A percentile compares a stretch with the other conserved stretches of the same genome.
Evolutionary conservation across 1,140 invertebrate genomes (phyloP).

Genomic region (Danaus melanippus): DNA sequence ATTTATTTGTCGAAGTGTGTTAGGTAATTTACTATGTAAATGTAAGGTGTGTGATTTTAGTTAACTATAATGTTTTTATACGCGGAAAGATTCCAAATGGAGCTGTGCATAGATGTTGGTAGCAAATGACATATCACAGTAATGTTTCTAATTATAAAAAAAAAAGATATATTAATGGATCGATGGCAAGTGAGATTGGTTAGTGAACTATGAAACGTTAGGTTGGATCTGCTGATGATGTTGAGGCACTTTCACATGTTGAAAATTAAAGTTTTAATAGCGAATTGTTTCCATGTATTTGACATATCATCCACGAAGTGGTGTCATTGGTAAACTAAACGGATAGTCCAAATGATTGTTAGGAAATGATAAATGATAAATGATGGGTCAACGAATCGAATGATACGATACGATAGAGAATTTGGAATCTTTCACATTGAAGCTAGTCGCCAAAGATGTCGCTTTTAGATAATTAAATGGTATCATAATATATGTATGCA

Average conservation of each 20-base stretch:
- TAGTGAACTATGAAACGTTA: slow-evolving; percentile 53
- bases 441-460: slow-evolving; percentile 62
- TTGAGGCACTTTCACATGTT: slow-evolving; percentile 47
- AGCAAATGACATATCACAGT: slow-evolving; percentile 69
- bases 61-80: slow-evolving; percentile 55
- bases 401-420: slow-evolving; percentile 24
- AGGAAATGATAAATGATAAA: slow-evolving; percentile 21
- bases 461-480: slow-evolving; percentile 67
- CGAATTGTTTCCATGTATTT: slow-evolving; percentile 47
- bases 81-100: slow-evolving; percentile 69
- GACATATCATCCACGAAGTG: slow-evolving; percentile 68
- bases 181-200: slow-evolving; percentile 33
- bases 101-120: slow-evolving; percentile 42
- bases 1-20: slow-evolving; percentile 43
- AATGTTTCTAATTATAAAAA: slow-evolving; percentile 59
- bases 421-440: slow-evolving; percentile 70
- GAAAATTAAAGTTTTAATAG: slow-evolving; percentile 68
- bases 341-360: slow-evolving; percentile 51
- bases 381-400: slow-evolving; percentile 18
- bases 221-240: slow-evolving; percentile 57
- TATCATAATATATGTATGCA: slow-evolving; percentile 61
- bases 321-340: slow-evolving; percentile 45
- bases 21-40: slow-evolving; percentile 47
- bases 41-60: slow-evolving; percentile 66
- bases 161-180: slow-evolving; percentile 28